These are phyloP conservation scores for Lasius platythorax DNA, from an alignment of 2,888 invertebrate genomes.

Conservation along the genomic window DNA sequence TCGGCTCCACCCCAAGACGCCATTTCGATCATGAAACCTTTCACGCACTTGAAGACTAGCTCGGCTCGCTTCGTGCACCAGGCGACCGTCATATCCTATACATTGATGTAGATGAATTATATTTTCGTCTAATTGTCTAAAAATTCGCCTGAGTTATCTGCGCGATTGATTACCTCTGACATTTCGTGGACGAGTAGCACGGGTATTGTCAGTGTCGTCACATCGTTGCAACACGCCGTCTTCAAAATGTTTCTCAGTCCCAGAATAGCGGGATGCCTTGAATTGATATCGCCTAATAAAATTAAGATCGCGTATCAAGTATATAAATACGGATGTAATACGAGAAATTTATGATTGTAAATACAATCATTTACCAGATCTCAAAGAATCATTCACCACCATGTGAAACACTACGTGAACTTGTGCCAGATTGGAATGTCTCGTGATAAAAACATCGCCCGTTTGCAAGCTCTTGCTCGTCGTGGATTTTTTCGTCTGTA, in stretches of 20 bases:
- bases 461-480: constrained; percentile 90
- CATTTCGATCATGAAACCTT: constrained; percentile 99
- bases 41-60: constrained; percentile 99
- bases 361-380: constrained; percentile 85
- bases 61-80: constrained; percentile 99
- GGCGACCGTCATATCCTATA: constrained; percentile 95
- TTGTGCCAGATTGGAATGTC: constrained; percentile 97
- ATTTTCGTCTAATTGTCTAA: constrained; percentile 35
- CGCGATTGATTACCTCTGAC: constrained; percentile 91
- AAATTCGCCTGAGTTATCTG: constrained; percentile 21
- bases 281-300: constrained; percentile 94
- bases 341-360: not conserved
- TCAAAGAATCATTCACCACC: constrained; percentile 93
- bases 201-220: constrained; percentile 97
- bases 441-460: constrained; percentile 95
- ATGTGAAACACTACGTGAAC: constrained; percentile 98
- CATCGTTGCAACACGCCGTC: constrained; percentile 97
- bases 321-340: not conserved
- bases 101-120: constrained; percentile 1
- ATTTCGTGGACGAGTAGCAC: constrained; percentile 97
- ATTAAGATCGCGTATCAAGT: constrained; percentile 73
- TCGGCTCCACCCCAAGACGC: constrained; percentile 97
- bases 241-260: constrained; percentile 98
- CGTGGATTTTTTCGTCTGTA: constrained; percentile 84
- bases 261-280: constrained; percentile 97